These are phyloP conservation scores for Ichneumoninae sp. DNA, from an alignment of 2,888 invertebrate species.

Conservation along the genomic window DNA sequence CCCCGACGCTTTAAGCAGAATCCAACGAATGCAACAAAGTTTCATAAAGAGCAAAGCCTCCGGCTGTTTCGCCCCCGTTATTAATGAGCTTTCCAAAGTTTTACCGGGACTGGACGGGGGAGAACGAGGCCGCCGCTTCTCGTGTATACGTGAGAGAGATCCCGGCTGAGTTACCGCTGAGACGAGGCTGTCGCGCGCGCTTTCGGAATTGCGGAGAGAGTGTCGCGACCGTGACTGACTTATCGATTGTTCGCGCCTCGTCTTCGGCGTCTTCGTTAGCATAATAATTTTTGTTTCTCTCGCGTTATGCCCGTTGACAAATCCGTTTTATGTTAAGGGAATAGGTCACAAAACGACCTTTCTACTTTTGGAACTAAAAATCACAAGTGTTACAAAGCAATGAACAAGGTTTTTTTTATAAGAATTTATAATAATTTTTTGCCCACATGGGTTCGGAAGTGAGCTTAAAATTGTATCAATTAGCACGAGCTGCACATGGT, in stretches of 20 bases:
- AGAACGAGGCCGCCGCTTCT: constrained; percentile 22
- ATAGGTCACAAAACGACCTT: too few species aligned
- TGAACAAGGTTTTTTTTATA: too few species aligned
- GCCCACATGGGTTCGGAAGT: too few species aligned
- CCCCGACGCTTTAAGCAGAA: constrained; percentile 36
- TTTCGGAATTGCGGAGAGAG: constrained; percentile 40
- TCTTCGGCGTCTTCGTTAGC: background rate
- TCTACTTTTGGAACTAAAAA: too few species aligned
- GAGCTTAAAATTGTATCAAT: too few species aligned
- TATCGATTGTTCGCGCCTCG: constrained; percentile 39
- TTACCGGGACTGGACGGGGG: constrained; percentile 20
- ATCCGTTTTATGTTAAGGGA: background rate
- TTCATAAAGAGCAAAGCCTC: constrained; percentile 59
- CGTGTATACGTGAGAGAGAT: constrained; percentile 28
- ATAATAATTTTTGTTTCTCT: background rate
- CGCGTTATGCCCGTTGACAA: background rate
- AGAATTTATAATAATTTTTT: too few species aligned
- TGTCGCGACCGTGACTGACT: constrained; percentile 37
- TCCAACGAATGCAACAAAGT: constrained; percentile 55
- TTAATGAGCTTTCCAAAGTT: constrained; percentile 64
- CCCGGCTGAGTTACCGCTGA: background rate
- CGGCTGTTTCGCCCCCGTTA: constrained; percentile 51
- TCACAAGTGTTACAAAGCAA: too few species aligned
- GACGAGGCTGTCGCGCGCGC: constrained; percentile 18
- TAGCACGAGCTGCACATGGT: too few species aligned